phyloP scores from a whole-genome alignment of 2,113 vertebrate species.

The Semnornis frantzii region DNA sequence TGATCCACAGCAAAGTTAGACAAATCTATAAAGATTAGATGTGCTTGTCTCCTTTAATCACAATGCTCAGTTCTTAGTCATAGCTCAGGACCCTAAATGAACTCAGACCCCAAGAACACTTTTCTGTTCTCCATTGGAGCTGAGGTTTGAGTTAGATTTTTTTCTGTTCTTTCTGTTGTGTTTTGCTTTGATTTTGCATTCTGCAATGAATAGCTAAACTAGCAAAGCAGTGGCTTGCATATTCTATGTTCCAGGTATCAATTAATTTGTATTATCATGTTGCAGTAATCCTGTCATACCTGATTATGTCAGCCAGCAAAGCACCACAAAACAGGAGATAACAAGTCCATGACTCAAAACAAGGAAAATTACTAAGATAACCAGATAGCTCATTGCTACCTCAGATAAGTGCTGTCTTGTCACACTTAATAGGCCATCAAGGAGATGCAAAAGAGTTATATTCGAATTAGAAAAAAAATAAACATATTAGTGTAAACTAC shows the following conservation, averaged over 20 bases:
- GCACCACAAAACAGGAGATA: neutral
- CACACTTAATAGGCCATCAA: neutral
- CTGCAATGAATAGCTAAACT: neutral
- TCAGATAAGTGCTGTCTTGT: neutral
- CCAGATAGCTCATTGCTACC: neutral
- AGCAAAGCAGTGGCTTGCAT: neutral
- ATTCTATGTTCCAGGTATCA: neutral
- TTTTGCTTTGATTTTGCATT: too few relatives aligned
- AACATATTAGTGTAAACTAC: neutral
- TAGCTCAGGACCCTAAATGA: neutral
- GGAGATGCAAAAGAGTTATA: neutral
- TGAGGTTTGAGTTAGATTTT: neutral
- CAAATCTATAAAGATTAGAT: neutral
- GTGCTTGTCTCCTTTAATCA: neutral
- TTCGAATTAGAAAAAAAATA: neutral
- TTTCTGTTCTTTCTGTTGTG: neutral
- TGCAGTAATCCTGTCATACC: neutral
- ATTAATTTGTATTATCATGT: neutral
- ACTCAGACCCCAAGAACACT: neutral
- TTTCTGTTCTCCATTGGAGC: neutral
- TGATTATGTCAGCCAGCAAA: neutral
- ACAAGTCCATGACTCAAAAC: neutral
- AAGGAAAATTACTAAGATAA: neutral
- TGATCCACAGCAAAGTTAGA: neutral
- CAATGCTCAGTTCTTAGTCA: neutral